Evolutionary conservation across 30 jellyfish, hydroid and myxozoan genomes (phyloP).

Genomic region (Aurelia aurita complex sp. Pacific): DNA sequence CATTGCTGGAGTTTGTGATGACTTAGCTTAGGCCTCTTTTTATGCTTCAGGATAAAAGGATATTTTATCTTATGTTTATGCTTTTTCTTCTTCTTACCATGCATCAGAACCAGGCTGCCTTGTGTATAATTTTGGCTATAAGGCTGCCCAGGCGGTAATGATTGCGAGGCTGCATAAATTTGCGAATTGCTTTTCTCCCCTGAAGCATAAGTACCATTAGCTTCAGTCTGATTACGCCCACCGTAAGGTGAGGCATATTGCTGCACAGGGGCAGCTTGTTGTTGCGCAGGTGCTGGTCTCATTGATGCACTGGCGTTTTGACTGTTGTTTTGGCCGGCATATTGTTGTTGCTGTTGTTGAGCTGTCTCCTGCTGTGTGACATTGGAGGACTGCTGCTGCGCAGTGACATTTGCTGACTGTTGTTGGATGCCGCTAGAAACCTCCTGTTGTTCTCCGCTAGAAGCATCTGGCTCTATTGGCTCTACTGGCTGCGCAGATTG

Average conservation of each 20-base stretch:
- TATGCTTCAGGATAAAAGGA: constrained; percentile 3
- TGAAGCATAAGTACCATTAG: constrained; percentile 32
- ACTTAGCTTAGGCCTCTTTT: constrained; percentile 27
- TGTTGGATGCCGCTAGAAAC: background rate
- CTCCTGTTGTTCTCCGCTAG: constrained; percentile 4
- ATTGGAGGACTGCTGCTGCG: background rate
- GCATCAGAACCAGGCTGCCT: constrained; percentile 2
- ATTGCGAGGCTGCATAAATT: constrained; percentile 36
- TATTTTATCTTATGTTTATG: constrained; percentile 15
- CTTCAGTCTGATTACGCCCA: constrained; percentile 48
- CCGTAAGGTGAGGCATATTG: constrained; percentile 23
- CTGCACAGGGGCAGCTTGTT: constrained; percentile 5
- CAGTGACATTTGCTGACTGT: background rate
- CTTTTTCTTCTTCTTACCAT: constrained; percentile 5
- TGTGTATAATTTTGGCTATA: constrained; percentile 2
- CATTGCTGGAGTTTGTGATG: constrained; percentile 1
- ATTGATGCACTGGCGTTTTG: background rate
- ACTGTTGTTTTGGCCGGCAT: background rate
- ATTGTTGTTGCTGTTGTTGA: constrained; percentile 16
- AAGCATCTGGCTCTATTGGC: constrained; percentile 5
- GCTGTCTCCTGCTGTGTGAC: background rate
- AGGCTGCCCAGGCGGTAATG: constrained; percentile 1
- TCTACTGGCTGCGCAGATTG: background rate
- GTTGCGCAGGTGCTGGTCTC: constrained; percentile 31
- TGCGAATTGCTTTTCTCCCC: constrained; percentile 83